Conservation (phyloP, 2,113 vertebrate species). For the Aegypius monachus region DNA sequence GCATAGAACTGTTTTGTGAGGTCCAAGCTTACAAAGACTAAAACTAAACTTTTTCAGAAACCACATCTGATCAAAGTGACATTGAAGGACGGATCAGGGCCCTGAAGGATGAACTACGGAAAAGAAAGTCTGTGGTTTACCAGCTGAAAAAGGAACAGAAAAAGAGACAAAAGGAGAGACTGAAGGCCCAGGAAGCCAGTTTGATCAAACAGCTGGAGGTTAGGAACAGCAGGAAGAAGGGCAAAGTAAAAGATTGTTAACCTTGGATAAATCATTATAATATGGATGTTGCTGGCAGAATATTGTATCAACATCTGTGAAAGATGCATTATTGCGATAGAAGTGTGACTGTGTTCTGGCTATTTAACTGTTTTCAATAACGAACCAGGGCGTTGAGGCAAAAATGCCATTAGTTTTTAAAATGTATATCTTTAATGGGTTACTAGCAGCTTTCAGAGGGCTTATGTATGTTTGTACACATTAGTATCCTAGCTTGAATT, state of each 20-base stretch:
- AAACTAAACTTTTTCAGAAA: conserved; percentile 75
- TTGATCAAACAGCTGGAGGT: conserved; percentile 93
- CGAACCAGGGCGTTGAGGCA: not conserved
- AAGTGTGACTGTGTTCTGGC: not conserved
- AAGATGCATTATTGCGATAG: not conserved
- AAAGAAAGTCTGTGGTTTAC: conserved; percentile 88
- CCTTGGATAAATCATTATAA: not conserved
- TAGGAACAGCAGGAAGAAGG: conserved; percentile 1
- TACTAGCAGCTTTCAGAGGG: not conserved
- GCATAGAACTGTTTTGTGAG: not conserved
- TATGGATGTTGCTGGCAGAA: not conserved
- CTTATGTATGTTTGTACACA: not conserved
- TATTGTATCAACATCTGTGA: not conserved
- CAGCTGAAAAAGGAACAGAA: conserved; percentile 95
- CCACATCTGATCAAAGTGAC: conserved; percentile 93
- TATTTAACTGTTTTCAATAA: not conserved
- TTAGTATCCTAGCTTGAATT: not conserved
- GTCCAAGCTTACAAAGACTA: not conserved
- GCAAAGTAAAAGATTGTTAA: not conserved
- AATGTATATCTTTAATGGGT: not conserved
- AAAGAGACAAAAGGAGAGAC: conserved; percentile 89
- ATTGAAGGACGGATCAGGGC: conserved; percentile 91
- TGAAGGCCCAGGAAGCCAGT: conserved; percentile 94
- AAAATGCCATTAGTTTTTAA: not conserved
- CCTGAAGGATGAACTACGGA: conserved; percentile 88